These are phyloP conservation scores for Sesamia inferens DNA, from an alignment of 2,888 invertebrate species.

Conservation along the genomic window DNA sequence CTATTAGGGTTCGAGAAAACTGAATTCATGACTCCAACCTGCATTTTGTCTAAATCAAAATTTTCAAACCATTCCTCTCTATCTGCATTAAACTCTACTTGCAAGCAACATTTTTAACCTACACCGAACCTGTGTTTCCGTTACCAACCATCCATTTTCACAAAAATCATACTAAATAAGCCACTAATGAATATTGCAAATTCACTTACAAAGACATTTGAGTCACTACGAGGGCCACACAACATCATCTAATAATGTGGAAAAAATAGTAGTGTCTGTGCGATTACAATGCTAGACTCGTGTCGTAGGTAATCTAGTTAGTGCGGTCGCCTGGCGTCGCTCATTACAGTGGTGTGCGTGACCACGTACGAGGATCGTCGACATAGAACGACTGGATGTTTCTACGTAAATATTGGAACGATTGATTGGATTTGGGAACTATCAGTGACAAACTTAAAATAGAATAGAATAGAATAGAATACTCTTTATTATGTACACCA, in stretches of 20 bases:
- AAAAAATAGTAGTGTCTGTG: slow-evolving; percentile 82
- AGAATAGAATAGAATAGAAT: too few relatives aligned
- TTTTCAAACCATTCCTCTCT: too few relatives aligned
- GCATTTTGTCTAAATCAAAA: too few relatives aligned
- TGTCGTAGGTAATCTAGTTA: slow-evolving; percentile 85
- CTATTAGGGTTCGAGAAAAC: too few relatives aligned
- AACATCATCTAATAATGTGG: slow-evolving; percentile 81
- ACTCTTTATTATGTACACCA: too few relatives aligned
- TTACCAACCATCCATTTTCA: slow-evolving; percentile 4
- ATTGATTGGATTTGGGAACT: background rate
- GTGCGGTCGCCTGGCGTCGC: slow-evolving; percentile 78
- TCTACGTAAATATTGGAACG: background rate
- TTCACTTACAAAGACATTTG: slow-evolving; percentile 58
- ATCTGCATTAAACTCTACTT: too few relatives aligned
- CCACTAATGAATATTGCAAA: slow-evolving; percentile 41
- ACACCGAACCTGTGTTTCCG: background rate
- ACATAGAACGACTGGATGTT: slow-evolving; percentile 62
- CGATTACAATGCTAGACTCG: slow-evolving; percentile 86
- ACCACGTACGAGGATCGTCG: slow-evolving; percentile 72
- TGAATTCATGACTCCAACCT: too few relatives aligned
- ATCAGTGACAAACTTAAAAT: background rate
- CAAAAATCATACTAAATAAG: slow-evolving; percentile 5
- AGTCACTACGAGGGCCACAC: slow-evolving; percentile 64
- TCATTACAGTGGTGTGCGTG: slow-evolving; percentile 77
- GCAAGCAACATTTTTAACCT: background rate